Evolutionary conservation across 2,797 vertebrate genomes (phyloP).

Genomic region (Varecia variegata): DNA sequence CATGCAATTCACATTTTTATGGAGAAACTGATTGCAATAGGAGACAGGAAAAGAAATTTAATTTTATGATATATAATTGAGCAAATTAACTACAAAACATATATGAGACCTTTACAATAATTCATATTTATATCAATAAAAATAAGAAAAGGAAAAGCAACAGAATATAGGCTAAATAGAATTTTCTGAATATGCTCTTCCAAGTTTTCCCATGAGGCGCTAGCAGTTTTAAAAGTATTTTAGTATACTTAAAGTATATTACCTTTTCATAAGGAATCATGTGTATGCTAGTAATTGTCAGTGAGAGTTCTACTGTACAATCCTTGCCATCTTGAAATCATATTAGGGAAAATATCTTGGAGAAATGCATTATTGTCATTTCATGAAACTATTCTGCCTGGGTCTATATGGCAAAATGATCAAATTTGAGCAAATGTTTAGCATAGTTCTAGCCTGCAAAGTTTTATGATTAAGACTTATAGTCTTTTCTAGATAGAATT

Average conservation of each 20-base stretch:
- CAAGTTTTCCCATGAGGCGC: constrained; percentile 14
- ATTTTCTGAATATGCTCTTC: constrained; percentile 17
- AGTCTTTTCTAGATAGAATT: background rate
- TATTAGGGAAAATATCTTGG: constrained; percentile 28
- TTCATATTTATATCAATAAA: constrained; percentile 54
- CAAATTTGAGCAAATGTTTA: constrained; percentile 9
- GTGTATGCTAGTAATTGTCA: constrained; percentile 1
- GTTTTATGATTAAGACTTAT: background rate
- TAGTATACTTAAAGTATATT: constrained; percentile 43
- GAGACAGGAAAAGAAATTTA: background rate
- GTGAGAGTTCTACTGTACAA: background rate
- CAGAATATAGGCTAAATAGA: constrained; percentile 19
- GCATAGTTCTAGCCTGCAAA: background rate
- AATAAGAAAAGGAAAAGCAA: constrained; percentile 35
- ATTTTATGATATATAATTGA: constrained; percentile 8
- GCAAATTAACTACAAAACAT: background rate
- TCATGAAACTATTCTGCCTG: constrained; percentile 12
- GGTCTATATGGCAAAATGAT: background rate
- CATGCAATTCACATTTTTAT: background rate
- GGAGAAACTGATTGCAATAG: background rate
- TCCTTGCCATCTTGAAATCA: constrained; percentile 24
- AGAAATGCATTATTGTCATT: constrained; percentile 50
- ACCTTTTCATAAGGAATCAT: constrained; percentile 41
- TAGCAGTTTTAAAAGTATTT: constrained; percentile 46
- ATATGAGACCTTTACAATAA: background rate